Conservation (phyloP, 1,140 invertebrate species). For the Drosophila sproati region DNA sequence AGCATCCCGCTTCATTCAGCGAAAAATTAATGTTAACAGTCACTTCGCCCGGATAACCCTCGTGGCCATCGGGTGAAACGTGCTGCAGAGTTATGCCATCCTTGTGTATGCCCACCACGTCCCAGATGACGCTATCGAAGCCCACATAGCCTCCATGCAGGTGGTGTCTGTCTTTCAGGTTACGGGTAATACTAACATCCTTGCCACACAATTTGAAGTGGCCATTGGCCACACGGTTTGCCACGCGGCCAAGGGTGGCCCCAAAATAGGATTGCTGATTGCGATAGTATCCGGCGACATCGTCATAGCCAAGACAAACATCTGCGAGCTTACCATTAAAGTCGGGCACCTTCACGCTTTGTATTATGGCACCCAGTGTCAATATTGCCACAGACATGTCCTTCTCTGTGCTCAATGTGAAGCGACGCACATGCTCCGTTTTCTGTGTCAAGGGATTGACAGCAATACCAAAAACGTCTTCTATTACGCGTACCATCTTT, state of each 20-base stretch:
- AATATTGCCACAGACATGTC: conserved; percentile 87
- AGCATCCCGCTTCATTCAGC: conserved; percentile 89
- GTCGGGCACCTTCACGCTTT: conserved; percentile 90
- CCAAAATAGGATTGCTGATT: conserved; percentile 91
- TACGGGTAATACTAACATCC: conserved; percentile 89
- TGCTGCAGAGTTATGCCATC: conserved; percentile 87
- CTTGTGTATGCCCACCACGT: conserved; percentile 73
- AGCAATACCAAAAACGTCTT: conserved; percentile 77
- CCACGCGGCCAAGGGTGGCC: conserved; percentile 93
- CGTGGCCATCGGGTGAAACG: conserved; percentile 91
- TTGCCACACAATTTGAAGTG: conserved; percentile 88
- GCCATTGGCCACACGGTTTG: conserved; percentile 91
- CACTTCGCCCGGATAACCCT: conserved; percentile 94
- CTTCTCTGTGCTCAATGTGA: conserved; percentile 87
- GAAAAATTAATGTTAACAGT: conserved; percentile 89
- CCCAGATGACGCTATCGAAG: conserved; percentile 93
- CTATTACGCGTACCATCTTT: conserved; percentile 72
- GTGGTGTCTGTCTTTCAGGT: conserved; percentile 88
- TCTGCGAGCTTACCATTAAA: conserved; percentile 88
- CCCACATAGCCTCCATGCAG: conserved; percentile 94
- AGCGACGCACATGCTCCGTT: conserved; percentile 85
- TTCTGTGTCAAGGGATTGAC: conserved; percentile 80
- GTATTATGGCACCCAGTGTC: conserved; percentile 91
- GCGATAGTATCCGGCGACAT: conserved; percentile 87
- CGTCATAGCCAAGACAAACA: conserved; percentile 91